phyloP scores from a whole-genome alignment of 2,797 vertebrate genomes.

The Intellagama lesueurii region DNA sequence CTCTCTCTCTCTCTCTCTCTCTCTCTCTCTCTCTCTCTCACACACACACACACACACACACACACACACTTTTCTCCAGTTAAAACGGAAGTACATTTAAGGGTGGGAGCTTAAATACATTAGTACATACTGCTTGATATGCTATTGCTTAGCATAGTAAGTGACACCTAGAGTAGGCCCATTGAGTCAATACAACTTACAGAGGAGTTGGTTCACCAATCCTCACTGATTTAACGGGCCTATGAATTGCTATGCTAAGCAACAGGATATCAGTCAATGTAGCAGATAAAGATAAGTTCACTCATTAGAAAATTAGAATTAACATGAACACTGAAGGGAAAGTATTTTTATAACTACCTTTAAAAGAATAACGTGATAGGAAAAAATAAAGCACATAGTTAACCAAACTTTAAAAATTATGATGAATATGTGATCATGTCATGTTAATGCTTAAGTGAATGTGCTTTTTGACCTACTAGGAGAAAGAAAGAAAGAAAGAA shows the following conservation, averaged over 20 bases:
- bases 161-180: no score
- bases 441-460: background rate
- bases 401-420: background rate
- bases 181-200: no score
- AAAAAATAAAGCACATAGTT: background rate
- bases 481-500: no score
- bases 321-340: background rate
- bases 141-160: no score
- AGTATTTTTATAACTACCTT: background rate
- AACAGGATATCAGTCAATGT: background rate
- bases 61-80: background rate
- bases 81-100: background rate
- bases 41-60: background rate
- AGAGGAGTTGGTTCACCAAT: no score
- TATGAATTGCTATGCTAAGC: no score
- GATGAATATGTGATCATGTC: background rate
- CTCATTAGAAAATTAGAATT: background rate
- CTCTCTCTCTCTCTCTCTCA: background rate
- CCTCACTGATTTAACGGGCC: no score
- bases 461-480: background rate
- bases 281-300: background rate
- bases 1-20: background rate
- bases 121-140: no score
- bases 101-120: background rate
- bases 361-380: background rate